These are phyloP conservation scores for Lacerta bilineata DNA, from an alignment of 2,797 vertebrate species.

Conservation along the genomic window DNA sequence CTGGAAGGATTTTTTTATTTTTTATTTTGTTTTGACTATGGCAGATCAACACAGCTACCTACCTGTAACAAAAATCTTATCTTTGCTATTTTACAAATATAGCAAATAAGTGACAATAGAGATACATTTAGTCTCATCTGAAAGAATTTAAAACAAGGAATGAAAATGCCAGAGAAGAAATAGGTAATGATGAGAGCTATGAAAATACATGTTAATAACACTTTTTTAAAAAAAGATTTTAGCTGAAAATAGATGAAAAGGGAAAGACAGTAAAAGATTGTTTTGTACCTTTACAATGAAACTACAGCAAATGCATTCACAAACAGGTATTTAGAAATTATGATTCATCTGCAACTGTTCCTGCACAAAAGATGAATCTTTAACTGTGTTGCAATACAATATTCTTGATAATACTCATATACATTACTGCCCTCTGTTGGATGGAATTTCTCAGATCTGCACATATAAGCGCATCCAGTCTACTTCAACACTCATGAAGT, in stretches of 20 bases:
- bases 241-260: conserved; percentile 36
- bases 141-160: conserved; percentile 39
- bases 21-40: too few relatives aligned
- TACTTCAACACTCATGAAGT: conserved; percentile 6
- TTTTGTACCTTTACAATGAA: background rate
- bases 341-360: background rate
- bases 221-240: background rate
- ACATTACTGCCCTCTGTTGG: background rate
- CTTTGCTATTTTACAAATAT: background rate
- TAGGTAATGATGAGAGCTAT: background rate
- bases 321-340: too few relatives aligned
- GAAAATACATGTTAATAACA: conserved; percentile 14
- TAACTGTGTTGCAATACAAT: conserved; percentile 20
- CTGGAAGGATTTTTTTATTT: too few relatives aligned
- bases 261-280: too few relatives aligned
- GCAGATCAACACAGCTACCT: too few relatives aligned
- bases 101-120: background rate
- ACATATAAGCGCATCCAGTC: background rate
- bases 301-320: conserved; percentile 15
- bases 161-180: conserved; percentile 9
- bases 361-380: background rate
- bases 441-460: conserved; percentile 9
- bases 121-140: background rate
- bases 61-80: background rate
- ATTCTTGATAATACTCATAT: conserved; percentile 31